Base-by-base conservation (phyloP, 2,888 invertebrate genomes). In the Metallyticus violacea region DNA sequence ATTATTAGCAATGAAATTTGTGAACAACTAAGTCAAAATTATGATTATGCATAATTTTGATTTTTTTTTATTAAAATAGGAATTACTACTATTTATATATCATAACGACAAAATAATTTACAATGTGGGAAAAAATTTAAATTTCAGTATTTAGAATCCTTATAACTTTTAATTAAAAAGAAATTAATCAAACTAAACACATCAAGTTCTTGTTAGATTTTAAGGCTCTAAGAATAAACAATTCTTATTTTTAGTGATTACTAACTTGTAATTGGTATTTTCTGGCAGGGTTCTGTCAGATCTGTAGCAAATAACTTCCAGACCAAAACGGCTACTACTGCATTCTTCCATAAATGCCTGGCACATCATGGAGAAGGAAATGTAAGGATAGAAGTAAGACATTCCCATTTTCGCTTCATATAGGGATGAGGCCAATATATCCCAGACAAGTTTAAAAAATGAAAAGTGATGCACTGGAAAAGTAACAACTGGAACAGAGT, bases 291-390 rank as follows among this genome's bases (percentile, higher is more conserved):
- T 77, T 76, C 88, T 88, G 76, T 90, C 90, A 77, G 90, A 89
- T 27, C 89, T 87, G 86, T 89, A 90, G 84, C 90, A 89, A 77
- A 89, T 89, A 7, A 90, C 90, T 88, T 90, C 90, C 76, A 90
- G 85, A 2, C 90, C 90, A 88, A 90, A 90, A 15, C 89, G 86
- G 25, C 87, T 88, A 26, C 87, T 88, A 28, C 79, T 25, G 81
- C 80, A 89, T 80, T 90, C 90, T 79, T 90, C 89, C 90, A 90
- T 90, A 85, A 90, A 89, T 1, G 90, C 90, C 79, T 90, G 89
- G 79, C 90, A 90, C 89, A 90, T 90, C 90, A 90, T 90, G 0
- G 90, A 88, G 85, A 90, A 90, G 15, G 89, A 89, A 7, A 90
- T 89, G 83, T 89, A 89, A 1, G 90, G 89, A 81, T 89, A 89